Percentiles rank a stretch among this genome's conserved stretches.
Evolutionary conservation across 2,797 vertebrate species (phyloP).

Genomic region (Nyctalus aviator): DNA sequence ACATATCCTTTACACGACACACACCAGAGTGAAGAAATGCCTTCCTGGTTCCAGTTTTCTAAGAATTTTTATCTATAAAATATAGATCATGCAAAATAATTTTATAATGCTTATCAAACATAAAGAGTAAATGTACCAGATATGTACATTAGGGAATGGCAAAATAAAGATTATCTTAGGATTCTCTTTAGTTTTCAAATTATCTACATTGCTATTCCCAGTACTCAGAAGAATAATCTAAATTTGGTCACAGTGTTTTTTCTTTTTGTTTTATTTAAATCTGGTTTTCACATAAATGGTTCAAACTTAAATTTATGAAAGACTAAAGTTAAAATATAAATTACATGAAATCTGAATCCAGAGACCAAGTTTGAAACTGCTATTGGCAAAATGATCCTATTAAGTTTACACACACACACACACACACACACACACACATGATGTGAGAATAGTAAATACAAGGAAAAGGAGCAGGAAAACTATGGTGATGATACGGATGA

Average conservation of each 20-base stretch:
- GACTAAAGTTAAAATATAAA: background rate
- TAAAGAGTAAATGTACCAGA: background rate
- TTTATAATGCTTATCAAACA: background rate
- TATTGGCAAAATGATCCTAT: background rate
- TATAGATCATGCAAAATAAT: background rate
- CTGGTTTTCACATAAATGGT: background rate
- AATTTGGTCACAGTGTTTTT: background rate
- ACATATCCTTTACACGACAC: too few species aligned
- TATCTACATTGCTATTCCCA: background rate
- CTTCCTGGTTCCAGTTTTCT: background rate
- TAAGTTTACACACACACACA: background rate
- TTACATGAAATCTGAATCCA: background rate
- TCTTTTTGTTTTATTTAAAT: background rate
- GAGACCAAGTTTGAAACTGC: background rate
- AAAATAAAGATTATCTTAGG: background rate
- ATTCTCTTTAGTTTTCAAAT: slow-evolving; percentile 13
- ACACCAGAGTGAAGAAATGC: background rate
- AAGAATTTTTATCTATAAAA: background rate
- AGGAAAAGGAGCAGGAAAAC: background rate
- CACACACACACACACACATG: too few species aligned
- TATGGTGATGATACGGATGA: background rate
- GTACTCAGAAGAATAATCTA: background rate
- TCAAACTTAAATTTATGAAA: slow-evolving; percentile 29
- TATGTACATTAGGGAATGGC: background rate
- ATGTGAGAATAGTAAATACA: background rate